Percentiles rank a stretch among this genome's conserved stretches.
These are phyloP conservation scores for Amphiprion ocellaris DNA, from an alignment of 2,113 vertebrate species.

Conservation along the genomic window DNA sequence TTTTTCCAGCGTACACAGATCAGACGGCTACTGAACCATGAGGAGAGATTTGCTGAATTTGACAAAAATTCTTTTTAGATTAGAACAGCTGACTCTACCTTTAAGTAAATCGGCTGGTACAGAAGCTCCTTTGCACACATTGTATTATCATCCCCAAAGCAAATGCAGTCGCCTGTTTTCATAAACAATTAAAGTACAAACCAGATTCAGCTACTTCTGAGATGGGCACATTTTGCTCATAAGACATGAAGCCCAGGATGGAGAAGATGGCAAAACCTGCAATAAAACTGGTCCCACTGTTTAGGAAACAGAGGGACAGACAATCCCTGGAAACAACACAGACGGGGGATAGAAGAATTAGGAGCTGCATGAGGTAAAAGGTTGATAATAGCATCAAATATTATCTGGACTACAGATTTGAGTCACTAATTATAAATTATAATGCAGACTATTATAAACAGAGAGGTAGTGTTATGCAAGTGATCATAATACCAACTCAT, in stretches of 20 bases:
- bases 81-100: too few species aligned
- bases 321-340: conserved; percentile 87
- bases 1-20: too few species aligned
- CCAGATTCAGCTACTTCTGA: conserved; percentile 96
- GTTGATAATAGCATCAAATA: background rate
- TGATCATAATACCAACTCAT: background rate
- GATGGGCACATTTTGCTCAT: conserved; percentile 93
- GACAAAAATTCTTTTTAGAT: too few species aligned
- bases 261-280: conserved; percentile 98
- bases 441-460: background rate
- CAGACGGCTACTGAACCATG: too few species aligned
- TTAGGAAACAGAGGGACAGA: conserved; percentile 93
- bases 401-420: background rate
- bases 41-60: too few species aligned
- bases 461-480: background rate
- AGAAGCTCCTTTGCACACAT: background rate
- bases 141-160: background rate
- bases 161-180: background rate
- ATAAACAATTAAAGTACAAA: conserved; percentile 72
- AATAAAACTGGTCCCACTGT: conserved; percentile 95
- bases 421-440: background rate
- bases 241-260: conserved; percentile 97
- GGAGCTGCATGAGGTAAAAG: background rate
- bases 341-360: background rate
- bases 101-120: background rate